These are phyloP conservation scores for Nezara viridula DNA, from an alignment of 2,888 invertebrate species.

Conservation along the genomic window DNA sequence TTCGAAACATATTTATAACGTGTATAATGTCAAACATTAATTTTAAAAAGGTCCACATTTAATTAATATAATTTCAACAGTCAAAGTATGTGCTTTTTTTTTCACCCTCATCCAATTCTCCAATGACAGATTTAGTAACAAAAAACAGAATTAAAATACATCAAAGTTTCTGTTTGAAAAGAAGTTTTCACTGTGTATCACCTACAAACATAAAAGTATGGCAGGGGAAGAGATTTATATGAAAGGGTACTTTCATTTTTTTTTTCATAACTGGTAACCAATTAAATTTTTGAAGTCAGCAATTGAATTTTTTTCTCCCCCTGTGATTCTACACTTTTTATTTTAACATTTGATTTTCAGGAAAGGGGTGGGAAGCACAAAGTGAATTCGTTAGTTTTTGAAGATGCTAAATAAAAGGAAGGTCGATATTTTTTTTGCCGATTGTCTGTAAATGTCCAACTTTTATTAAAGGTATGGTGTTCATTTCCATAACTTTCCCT, in stretches of 20 bases:
- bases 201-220: slow-evolving; percentile 57
- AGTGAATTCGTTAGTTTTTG: slow-evolving; percentile 58
- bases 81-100: too few relatives aligned
- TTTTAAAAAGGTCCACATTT: too few relatives aligned
- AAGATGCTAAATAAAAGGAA: slow-evolving; percentile 45
- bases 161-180: slow-evolving; percentile 59
- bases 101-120: neutral
- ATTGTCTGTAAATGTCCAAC: slow-evolving; percentile 11
- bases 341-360: slow-evolving; percentile 60
- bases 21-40: too few relatives aligned
- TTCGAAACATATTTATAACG: too few relatives aligned
- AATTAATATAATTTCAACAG: too few relatives aligned
- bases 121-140: slow-evolving; percentile 20
- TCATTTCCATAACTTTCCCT: neutral
- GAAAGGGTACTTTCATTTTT: neutral
- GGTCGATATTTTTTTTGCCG: slow-evolving; percentile 7
- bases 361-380: slow-evolving; percentile 48
- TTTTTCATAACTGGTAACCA: slow-evolving; percentile 55
- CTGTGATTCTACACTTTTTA: slow-evolving; percentile 59
- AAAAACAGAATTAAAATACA: slow-evolving; percentile 55
- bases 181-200: slow-evolving; percentile 51
- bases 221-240: slow-evolving; percentile 14
- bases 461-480: neutral
- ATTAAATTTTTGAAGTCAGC: slow-evolving; percentile 58
- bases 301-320: slow-evolving; percentile 56